A percentile compares a stretch with the other conserved stretches of the same genome.
phyloP scores from a whole-genome alignment of 2,113 vertebrate species.

The Pterocles burchelli region DNA sequence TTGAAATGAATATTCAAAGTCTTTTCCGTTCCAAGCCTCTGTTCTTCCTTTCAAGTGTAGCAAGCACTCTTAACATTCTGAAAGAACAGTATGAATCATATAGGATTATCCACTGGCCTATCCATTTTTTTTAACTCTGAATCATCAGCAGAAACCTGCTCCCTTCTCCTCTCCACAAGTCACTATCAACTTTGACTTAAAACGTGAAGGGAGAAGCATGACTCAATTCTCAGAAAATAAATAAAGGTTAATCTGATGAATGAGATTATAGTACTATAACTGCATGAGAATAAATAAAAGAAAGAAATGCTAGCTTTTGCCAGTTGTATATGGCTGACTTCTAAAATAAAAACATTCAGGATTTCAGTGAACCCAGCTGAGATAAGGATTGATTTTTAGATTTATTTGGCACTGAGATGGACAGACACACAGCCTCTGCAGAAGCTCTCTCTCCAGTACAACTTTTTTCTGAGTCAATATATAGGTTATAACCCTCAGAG shows the following conservation, averaged over 20 bases:
- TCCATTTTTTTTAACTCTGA: not conserved
- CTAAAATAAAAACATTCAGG: not conserved
- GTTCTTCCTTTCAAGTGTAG: not conserved
- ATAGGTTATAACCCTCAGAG: not conserved
- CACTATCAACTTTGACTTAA: not conserved
- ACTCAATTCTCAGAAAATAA: not conserved
- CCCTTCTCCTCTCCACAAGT: not conserved
- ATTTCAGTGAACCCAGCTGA: not conserved
- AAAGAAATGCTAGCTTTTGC: not conserved
- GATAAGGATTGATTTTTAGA: not conserved
- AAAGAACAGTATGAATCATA: not conserved
- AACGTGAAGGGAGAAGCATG: not conserved
- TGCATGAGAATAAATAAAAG: not conserved
- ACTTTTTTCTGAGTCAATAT: not conserved
- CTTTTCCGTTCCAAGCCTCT: not conserved
- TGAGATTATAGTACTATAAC: not conserved
- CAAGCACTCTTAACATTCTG: not conserved
- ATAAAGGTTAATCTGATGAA: not conserved
- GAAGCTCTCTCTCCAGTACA: not conserved
- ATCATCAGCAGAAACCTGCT: not conserved
- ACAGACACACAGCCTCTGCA: not conserved
- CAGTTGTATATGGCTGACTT: not conserved
- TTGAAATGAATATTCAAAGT: constrained; percentile 3
- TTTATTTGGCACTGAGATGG: not conserved
- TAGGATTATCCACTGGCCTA: not conserved